phyloP scores from a whole-genome alignment of 1,140 invertebrate genomes.

The Drepana arcuata region DNA sequence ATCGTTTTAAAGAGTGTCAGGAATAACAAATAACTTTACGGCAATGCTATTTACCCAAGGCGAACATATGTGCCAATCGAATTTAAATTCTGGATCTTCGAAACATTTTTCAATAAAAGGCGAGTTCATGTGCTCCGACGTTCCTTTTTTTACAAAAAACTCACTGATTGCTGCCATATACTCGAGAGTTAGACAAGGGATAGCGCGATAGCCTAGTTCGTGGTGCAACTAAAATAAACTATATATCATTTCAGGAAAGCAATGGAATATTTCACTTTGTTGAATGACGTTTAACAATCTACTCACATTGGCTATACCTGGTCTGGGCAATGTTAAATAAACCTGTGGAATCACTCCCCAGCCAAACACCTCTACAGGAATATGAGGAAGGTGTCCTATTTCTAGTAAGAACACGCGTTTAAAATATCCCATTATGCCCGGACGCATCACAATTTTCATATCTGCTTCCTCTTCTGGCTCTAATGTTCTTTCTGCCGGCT shows the following conservation, averaged over 20 bases:
- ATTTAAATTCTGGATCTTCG: constrained; percentile 40
- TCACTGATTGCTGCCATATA: constrained; percentile 43
- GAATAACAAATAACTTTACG: no score
- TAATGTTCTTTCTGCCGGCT: constrained; percentile 36
- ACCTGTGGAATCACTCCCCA: constrained; percentile 62
- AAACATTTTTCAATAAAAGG: constrained; percentile 45
- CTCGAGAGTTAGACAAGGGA: constrained; percentile 36
- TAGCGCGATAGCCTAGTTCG: constrained; percentile 42
- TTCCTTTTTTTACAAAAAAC: constrained; percentile 26
- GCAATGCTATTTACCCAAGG: constrained; percentile 28
- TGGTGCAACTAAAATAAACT: constrained; percentile 27
- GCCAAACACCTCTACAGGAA: constrained; percentile 52
- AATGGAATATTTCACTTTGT: no score
- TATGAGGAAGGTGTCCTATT: constrained; percentile 46
- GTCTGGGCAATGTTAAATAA: constrained; percentile 39
- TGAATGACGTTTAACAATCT: no score
- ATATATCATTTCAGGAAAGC: no score
- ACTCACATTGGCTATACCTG: constrained; percentile 32
- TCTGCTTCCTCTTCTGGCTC: constrained; percentile 34
- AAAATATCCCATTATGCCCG: constrained; percentile 55
- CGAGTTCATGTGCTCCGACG: constrained; percentile 40
- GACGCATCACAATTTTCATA: constrained; percentile 41
- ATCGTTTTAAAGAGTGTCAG: no score
- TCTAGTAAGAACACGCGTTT: constrained; percentile 44
- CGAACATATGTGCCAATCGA: constrained; percentile 55